Base-by-base conservation (phyloP, 53 echinoderm and acorn worm species). In the Crossaster papposus region DNA sequence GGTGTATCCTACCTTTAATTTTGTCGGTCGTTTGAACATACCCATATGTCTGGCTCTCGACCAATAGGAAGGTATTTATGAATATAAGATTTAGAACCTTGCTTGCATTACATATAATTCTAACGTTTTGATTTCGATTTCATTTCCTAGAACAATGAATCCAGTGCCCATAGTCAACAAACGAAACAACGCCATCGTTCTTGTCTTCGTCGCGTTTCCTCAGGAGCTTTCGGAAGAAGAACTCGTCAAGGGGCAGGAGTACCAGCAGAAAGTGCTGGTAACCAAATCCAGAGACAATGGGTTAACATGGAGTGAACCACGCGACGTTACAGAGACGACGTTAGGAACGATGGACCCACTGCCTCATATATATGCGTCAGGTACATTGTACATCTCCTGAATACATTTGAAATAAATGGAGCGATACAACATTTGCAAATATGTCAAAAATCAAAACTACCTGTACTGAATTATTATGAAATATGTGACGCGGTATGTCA, bases 81-180 rank as follows among this genome's bases (percentile, higher is more conserved):
- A n/a, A n/a, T n/a, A n/a, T n/a, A n/a, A n/a, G n/a, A n/a, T n/a
- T n/a, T n/a, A n/a, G n/a, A n/a, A n/a, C n/a, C n/a, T n/a, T n/a
- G n/a, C n/a, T n/a, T n/a, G n/a, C n/a, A n/a, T n/a, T n/a, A n/a
- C n/a, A n/a, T n/a, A n/a, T n/a, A 44, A 44, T 44, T 44, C 44
- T 0, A 44, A 5, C 5, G 5, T 7, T 44, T 44, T 44, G 0
- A 0, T 44, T 44, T 7, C 44, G n/a, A n/a, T 58, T 58, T 58
- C 22, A 15, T 20, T 58, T 58, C 2, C 12, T 89, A 96, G 96
- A 75, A 89, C 92, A 22, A 96, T 96, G 96, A 96, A 96, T 55
- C 95, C 96, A 0, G 95, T 93, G 13, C 96, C 96, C 54, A 92
- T 95, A 72, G 90, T 96, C 50, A 95, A 96, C 65, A 92, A 87